phyloP scores from a whole-genome alignment of 2,888 invertebrate genomes.

The Camptogramma bilineatum region DNA sequence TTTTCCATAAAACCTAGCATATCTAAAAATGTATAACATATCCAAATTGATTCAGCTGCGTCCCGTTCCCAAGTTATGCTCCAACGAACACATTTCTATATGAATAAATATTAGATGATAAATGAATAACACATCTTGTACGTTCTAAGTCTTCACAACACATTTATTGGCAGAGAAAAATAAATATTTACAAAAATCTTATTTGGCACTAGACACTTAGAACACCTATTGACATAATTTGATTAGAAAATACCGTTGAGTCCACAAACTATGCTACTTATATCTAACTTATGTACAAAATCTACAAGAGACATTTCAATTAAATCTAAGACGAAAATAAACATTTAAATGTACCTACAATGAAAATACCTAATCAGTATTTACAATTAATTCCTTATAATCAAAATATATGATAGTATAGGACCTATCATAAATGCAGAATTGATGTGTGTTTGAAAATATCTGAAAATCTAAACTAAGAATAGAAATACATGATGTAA shows the following conservation, averaged over 20 bases:
- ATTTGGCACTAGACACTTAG: constrained; percentile 46
- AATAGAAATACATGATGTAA: too few species aligned
- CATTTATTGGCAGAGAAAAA: constrained; percentile 44
- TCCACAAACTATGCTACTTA: constrained; percentile 38
- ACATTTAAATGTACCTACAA: too few species aligned
- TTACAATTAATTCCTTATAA: constrained; percentile 17
- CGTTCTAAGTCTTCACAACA: constrained; percentile 41
- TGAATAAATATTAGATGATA: too few species aligned
- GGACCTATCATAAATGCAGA: not conserved
- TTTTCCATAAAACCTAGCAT: too few species aligned
- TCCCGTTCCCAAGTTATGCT: not conserved
- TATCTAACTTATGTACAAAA: constrained; percentile 52
- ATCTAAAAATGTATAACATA: too few species aligned
- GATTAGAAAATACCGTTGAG: constrained; percentile 26
- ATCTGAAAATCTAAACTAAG: too few species aligned
- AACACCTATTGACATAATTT: constrained; percentile 26
- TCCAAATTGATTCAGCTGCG: too few species aligned
- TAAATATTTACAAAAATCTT: constrained; percentile 43
- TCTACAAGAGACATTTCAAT: constrained; percentile 45
- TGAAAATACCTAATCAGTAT: constrained; percentile 7
- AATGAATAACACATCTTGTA: constrained; percentile 11
- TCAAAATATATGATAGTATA: not conserved
- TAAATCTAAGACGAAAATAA: constrained; percentile 9
- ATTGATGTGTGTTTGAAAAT: too few species aligned
- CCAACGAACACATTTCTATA: too few species aligned